A percentile compares a stretch with the other conserved stretches of the same genome.
Evolutionary conservation across 1,140 invertebrate genomes (phyloP).

Genomic region (Notospermus geniculatus): DNA sequence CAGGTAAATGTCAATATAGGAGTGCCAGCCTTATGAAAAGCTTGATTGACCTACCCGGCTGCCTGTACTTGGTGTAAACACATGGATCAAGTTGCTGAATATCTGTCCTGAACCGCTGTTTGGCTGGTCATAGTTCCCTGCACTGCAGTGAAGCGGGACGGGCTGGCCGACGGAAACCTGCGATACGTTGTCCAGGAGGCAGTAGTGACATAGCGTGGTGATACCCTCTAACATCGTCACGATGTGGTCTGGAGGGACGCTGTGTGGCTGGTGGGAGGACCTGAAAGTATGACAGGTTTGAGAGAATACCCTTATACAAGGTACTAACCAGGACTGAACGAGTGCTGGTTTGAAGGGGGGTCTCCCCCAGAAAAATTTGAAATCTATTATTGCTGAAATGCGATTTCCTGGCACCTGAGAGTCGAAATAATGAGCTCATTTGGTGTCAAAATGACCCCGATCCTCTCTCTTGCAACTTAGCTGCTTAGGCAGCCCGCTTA

Average conservation of each 20-base stretch:
- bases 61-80: slow-evolving; percentile 55
- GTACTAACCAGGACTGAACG: too few relatives aligned
- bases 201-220: slow-evolving; percentile 82
- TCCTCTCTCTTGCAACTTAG: too few relatives aligned
- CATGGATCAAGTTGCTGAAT: slow-evolving; percentile 79
- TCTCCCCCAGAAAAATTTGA: too few relatives aligned
- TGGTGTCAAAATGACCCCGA: too few relatives aligned
- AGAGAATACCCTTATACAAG: too few relatives aligned
- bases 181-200: slow-evolving; percentile 72
- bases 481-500: too few relatives aligned
- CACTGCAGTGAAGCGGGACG: slow-evolving; percentile 33
- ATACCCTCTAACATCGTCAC: slow-evolving; percentile 77
- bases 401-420: too few relatives aligned
- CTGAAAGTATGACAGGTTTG: slow-evolving; percentile 10
- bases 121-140: slow-evolving; percentile 11
- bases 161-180: slow-evolving; percentile 58
- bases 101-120: slow-evolving; percentile 62
- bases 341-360: too few relatives aligned
- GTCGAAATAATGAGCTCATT: too few relatives aligned
- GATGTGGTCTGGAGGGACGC: slow-evolving; percentile 73
- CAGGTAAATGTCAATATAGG: too few relatives aligned
- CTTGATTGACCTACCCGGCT: slow-evolving; percentile 38
- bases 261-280: slow-evolving; percentile 6
- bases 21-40: too few relatives aligned
- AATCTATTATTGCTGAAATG: too few relatives aligned